Conservation (phyloP, 2,888 invertebrate species). For the Neocrepidodera transversa region DNA sequence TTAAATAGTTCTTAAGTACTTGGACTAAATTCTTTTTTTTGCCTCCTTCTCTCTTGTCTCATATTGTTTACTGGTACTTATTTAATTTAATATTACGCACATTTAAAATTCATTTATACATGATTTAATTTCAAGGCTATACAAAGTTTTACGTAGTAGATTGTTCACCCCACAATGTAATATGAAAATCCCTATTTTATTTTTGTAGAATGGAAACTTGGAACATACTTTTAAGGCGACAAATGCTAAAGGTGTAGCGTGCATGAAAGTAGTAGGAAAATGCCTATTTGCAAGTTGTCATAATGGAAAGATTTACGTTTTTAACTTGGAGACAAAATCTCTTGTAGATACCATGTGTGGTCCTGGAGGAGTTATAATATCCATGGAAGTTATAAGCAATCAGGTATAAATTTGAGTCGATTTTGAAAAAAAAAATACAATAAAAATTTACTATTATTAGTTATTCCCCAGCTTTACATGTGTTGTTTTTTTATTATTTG, state of each 20-base stretch:
- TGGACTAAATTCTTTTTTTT: too few species aligned
- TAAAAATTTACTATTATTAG: too few species aligned
- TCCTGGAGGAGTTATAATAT: conserved; percentile 75
- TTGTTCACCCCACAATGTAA: too few species aligned
- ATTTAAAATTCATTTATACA: not conserved
- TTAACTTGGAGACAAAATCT: conserved; percentile 63
- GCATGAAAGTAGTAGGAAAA: conserved; percentile 70
- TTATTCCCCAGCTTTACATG: too few species aligned
- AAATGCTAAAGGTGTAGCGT: conserved; percentile 70
- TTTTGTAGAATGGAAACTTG: conserved; percentile 69
- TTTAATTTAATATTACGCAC: not conserved
- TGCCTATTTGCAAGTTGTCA: conserved; percentile 77
- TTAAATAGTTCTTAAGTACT: too few species aligned
- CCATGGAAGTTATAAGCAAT: conserved; percentile 71
- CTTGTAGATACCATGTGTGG: conserved; percentile 72
- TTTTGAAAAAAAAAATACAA: too few species aligned
- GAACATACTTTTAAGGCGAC: conserved; percentile 52
- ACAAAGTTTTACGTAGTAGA: too few species aligned
- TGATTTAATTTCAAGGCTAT: not conserved
- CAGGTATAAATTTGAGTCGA: too few species aligned
- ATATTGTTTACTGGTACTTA: too few species aligned
- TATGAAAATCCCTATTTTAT: too few species aligned
- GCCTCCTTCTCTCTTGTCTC: too few species aligned
- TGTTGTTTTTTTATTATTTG: too few species aligned
- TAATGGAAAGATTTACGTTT: conserved; percentile 79